phyloP scores from a whole-genome alignment of 1,140 invertebrate genomes.

The Penaeus japonicus region DNA sequence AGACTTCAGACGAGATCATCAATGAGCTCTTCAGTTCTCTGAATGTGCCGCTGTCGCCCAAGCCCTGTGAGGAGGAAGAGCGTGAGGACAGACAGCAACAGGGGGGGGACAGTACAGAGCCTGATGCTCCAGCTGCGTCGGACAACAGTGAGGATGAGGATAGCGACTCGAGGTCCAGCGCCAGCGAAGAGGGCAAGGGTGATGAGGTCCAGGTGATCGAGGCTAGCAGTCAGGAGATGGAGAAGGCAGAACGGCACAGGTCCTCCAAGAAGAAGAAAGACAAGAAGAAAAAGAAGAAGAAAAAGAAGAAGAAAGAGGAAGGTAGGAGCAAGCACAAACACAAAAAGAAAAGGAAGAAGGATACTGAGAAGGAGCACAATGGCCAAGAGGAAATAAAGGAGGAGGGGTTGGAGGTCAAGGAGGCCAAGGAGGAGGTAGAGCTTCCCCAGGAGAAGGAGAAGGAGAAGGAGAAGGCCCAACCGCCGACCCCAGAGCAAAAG shows the following conservation, averaged over 20 bases:
- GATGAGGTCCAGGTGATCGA: not conserved
- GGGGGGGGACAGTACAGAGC: not conserved
- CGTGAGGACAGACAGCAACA: not conserved
- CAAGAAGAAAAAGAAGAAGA: conserved; percentile 45
- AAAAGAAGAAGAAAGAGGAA: not conserved
- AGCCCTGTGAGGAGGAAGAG: not conserved
- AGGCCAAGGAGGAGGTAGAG: too few relatives aligned
- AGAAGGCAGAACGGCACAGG: conserved; percentile 18
- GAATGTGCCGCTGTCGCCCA: conserved; percentile 43
- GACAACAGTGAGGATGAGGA: conserved; percentile 35
- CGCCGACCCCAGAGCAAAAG: too few relatives aligned
- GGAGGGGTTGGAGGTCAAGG: too few relatives aligned
- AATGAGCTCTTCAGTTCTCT: conserved; percentile 45
- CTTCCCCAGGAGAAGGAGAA: too few relatives aligned
- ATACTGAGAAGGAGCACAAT: not conserved
- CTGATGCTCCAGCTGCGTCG: not conserved
- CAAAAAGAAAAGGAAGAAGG: conserved; percentile 20
- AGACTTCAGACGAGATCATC: conserved; percentile 50
- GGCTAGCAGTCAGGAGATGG: not conserved
- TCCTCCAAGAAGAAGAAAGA: conserved; percentile 46
- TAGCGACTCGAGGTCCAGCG: conserved; percentile 41
- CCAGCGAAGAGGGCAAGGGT: conserved; percentile 6
- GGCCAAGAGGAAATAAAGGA: conserved; percentile 13
- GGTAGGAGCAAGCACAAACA: not conserved
- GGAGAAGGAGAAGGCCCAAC: too few relatives aligned